Evolutionary conservation across 53 echinoderm and acorn worm genomes (phyloP).

Genomic region (Actinopyga echinites): DNA sequence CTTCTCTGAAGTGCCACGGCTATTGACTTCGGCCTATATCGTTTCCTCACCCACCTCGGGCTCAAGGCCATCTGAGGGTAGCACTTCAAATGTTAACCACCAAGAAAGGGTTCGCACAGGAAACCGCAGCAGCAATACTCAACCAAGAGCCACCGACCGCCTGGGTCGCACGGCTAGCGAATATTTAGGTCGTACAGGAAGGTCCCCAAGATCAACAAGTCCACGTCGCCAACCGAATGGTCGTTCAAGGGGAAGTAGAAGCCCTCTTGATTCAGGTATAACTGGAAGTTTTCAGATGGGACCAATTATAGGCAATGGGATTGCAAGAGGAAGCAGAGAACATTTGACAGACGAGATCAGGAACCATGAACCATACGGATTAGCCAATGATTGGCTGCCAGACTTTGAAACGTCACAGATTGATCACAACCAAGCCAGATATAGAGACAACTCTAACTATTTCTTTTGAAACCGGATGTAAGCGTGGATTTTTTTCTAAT

Average conservation of each 20-base stretch:
- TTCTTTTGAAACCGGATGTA: background rate
- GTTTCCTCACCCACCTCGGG: background rate
- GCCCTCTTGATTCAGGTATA: background rate
- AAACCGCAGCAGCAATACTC: background rate
- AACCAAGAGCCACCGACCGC: background rate
- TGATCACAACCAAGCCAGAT: slow-evolving; percentile 1
- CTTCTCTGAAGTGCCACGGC: background rate
- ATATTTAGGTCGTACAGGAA: slow-evolving; percentile 20
- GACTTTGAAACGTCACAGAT: background rate
- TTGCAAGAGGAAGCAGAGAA: background rate
- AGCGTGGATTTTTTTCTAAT: no score
- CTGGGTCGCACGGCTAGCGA: background rate
- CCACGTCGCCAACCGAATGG: background rate
- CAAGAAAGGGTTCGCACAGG: background rate
- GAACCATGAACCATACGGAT: background rate
- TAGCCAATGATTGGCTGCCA: background rate
- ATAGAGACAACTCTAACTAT: slow-evolving; percentile 11
- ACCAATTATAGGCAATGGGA: slow-evolving; percentile 15
- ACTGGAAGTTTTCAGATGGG: slow-evolving; percentile 2
- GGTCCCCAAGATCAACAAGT: background rate
- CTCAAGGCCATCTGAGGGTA: no score
- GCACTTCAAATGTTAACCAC: no score
- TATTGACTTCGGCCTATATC: background rate
- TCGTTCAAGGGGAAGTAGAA: background rate
- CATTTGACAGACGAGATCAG: no score